Evolutionary conservation across 1,140 invertebrate species (phyloP).

Genomic region (Drosophila aff.): DNA sequence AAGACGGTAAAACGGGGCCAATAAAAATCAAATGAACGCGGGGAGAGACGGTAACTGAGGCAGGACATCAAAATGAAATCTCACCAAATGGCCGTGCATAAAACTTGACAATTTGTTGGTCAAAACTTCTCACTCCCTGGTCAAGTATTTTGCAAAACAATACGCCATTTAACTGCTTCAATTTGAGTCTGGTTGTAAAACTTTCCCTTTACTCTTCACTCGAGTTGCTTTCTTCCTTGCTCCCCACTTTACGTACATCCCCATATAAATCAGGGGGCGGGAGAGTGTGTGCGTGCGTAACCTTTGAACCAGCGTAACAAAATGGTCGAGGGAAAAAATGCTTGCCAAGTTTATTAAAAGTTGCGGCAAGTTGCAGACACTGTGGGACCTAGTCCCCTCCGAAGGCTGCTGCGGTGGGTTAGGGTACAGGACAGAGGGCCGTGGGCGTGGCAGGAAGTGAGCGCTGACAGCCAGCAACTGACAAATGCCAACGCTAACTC

Average conservation of each 20-base stretch:
- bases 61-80: constrained; percentile 52
- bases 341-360: constrained; percentile 50
- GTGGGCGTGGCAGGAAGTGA: constrained; percentile 55
- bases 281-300: constrained; percentile 36
- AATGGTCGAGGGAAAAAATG: constrained; percentile 13
- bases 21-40: constrained; percentile 56
- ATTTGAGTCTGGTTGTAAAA: constrained; percentile 70
- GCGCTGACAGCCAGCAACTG: constrained; percentile 74
- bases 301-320: constrained; percentile 38
- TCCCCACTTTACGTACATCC: constrained; percentile 12
- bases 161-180: constrained; percentile 76
- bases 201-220: constrained; percentile 26
- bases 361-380: constrained; percentile 59
- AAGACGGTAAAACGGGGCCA: constrained; percentile 12
- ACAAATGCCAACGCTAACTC: constrained; percentile 80
- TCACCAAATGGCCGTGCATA: constrained; percentile 51
- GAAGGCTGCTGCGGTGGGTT: not conserved
- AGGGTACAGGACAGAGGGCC: not conserved
- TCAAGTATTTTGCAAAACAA: constrained; percentile 76
- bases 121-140: constrained; percentile 55
- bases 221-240: not conserved
- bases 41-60: not conserved
- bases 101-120: constrained; percentile 66
- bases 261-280: constrained; percentile 26
- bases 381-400: constrained; percentile 20